A percentile compares a stretch with the other conserved stretches of the same genome.
phyloP scores from a whole-genome alignment of 2,113 vertebrate species.

The Amazona guildingii region DNA sequence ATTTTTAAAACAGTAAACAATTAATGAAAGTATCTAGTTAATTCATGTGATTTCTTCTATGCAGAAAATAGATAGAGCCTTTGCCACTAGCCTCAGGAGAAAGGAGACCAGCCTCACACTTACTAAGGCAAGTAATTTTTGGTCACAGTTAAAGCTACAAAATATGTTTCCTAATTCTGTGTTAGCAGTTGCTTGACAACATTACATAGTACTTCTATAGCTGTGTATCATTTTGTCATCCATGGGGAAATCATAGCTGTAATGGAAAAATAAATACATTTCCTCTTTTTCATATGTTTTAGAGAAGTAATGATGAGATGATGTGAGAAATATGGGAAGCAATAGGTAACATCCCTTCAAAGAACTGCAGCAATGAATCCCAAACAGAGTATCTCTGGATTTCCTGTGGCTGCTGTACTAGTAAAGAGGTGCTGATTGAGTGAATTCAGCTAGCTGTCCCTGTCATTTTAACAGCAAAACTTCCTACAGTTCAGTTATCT shows the following conservation, averaged over 20 bases:
- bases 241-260: not conserved
- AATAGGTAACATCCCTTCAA: not conserved
- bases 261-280: not conserved
- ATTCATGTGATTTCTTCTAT: not conserved
- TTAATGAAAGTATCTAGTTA: not conserved
- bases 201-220: not conserved
- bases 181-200: not conserved
- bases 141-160: not conserved
- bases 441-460: not conserved
- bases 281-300: not conserved
- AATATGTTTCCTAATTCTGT: not conserved
- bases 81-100: not conserved
- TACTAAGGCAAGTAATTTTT: not conserved
- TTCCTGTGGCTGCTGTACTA: not conserved
- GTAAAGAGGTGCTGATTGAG: not conserved
- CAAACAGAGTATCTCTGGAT: not conserved
- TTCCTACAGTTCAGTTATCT: constrained; percentile 23
- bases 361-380: not conserved
- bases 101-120: not conserved
- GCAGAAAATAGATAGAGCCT: not conserved
- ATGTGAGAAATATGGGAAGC: not conserved
- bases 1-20: not conserved
- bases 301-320: not conserved
- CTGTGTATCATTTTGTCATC: not conserved
- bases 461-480: not conserved